A percentile compares a stretch with the other conserved stretches of the same genome.
These are phyloP conservation scores for Heteractis magnifica DNA, from an alignment of 92 coral and sea anemone genomes.

Conservation along the genomic window DNA sequence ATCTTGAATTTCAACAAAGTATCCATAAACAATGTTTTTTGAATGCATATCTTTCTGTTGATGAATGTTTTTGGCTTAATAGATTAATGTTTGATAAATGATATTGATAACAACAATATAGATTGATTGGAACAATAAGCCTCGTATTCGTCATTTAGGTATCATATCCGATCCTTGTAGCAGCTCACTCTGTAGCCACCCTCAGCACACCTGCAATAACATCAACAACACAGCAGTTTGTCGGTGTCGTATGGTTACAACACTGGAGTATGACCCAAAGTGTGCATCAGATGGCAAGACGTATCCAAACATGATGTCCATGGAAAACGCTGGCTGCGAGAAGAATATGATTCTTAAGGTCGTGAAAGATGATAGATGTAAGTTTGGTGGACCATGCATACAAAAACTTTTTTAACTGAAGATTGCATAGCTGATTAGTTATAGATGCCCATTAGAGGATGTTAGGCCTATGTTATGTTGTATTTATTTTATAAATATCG, in stretches of 20 bases:
- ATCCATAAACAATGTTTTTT: too few relatives aligned
- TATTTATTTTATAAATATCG: too few relatives aligned
- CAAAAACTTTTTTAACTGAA: too few relatives aligned
- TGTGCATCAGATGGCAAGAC: constrained; percentile 88
- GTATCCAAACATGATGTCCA: constrained; percentile 60
- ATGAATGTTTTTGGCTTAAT: too few relatives aligned
- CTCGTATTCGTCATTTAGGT: not conserved
- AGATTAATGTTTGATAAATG: not conserved
- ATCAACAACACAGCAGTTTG: constrained; percentile 56
- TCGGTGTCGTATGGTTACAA: constrained; percentile 40
- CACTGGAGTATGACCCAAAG: constrained; percentile 55
- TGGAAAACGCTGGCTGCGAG: constrained; percentile 74
- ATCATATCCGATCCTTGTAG: constrained; percentile 57
- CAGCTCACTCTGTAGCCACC: constrained; percentile 63
- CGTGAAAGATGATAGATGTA: constrained; percentile 48
- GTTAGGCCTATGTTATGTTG: too few relatives aligned
- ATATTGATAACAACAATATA: not conserved
- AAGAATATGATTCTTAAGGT: constrained; percentile 40
- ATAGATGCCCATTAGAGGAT: too few relatives aligned
- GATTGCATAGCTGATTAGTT: too few relatives aligned
- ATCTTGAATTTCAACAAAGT: not conserved
- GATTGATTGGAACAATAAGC: not conserved
- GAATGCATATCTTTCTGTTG: too few relatives aligned
- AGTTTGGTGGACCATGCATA: not conserved
- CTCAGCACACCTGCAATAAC: constrained; percentile 56